Evolutionary conservation across 2,797 vertebrate genomes (phyloP).

Genomic region (Emys orbicularis): DNA sequence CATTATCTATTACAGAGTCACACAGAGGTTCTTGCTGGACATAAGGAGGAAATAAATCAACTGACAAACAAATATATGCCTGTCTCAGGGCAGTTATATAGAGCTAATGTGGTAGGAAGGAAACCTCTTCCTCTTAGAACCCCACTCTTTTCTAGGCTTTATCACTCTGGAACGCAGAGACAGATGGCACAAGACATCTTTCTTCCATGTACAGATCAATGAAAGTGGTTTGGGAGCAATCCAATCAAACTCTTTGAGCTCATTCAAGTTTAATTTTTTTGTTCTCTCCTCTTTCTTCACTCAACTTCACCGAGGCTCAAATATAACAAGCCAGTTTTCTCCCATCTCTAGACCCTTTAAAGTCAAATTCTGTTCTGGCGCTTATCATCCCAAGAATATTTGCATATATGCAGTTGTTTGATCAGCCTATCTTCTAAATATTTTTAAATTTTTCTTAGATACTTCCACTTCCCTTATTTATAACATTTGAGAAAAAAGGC

Average conservation of each 20-base stretch:
- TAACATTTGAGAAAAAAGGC: no score
- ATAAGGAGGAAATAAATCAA: background rate
- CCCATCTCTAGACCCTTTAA: background rate
- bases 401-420: rapidly evolving
- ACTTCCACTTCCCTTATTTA: no score
- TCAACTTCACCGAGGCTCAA: background rate
- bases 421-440: background rate
- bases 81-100: background rate
- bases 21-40: background rate
- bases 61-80: background rate
- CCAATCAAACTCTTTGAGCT: background rate
- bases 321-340: background rate
- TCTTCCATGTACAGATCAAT: background rate
- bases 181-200: background rate
- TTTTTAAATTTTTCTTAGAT: background rate
- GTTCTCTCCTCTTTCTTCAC: background rate
- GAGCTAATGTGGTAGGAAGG: background rate
- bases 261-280: background rate
- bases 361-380: background rate
- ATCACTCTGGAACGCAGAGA: background rate
- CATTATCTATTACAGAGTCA: background rate
- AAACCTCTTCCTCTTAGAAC: background rate
- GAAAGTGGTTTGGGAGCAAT: rapidly evolving
- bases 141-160: background rate
- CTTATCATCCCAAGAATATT: background rate